These are phyloP conservation scores for Notarius quadriscutis DNA, from an alignment of 2,113 vertebrate genomes.

Conservation along the genomic window DNA sequence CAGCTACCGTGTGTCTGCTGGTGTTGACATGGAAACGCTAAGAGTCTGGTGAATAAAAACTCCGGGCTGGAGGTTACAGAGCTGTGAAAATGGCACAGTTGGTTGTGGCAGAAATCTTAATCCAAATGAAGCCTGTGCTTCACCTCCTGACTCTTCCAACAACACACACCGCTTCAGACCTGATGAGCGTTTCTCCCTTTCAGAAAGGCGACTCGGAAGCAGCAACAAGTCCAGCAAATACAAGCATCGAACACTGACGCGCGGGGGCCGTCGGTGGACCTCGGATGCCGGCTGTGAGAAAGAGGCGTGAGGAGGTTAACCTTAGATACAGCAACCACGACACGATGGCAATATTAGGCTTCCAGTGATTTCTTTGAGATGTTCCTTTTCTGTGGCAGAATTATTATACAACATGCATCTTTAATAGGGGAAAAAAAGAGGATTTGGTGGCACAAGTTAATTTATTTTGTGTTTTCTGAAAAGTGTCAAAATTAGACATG, in stretches of 20 bases:
- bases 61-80: slow-evolving; percentile 49
- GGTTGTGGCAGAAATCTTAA: slow-evolving; percentile 53
- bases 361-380: too few species aligned
- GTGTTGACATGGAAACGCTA: slow-evolving; percentile 37
- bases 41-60: slow-evolving; percentile 53
- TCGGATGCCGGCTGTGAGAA: too few species aligned
- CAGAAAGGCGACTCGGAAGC: background rate
- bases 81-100: slow-evolving; percentile 50
- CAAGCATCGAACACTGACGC: background rate
- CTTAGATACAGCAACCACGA: background rate
- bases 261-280: background rate
- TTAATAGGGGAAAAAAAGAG: too few species aligned
- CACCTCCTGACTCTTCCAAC: slow-evolving; percentile 30
- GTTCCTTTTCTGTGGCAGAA: too few species aligned
- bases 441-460: too few species aligned
- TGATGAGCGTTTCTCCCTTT: background rate
- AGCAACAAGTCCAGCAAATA: background rate
- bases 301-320: background rate
- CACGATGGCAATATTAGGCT: too few species aligned
- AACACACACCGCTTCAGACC: slow-evolving; percentile 31
- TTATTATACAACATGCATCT: too few species aligned
- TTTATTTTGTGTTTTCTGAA: too few species aligned
- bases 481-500: too few species aligned
- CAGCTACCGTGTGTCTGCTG: slow-evolving; percentile 13
- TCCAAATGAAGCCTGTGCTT: slow-evolving; percentile 61